Evolutionary conservation across 2,888 invertebrate genomes (phyloP), one percentile per base, ranked within the genome.

Genomic region (Eupithecia abbreviata): DNA sequence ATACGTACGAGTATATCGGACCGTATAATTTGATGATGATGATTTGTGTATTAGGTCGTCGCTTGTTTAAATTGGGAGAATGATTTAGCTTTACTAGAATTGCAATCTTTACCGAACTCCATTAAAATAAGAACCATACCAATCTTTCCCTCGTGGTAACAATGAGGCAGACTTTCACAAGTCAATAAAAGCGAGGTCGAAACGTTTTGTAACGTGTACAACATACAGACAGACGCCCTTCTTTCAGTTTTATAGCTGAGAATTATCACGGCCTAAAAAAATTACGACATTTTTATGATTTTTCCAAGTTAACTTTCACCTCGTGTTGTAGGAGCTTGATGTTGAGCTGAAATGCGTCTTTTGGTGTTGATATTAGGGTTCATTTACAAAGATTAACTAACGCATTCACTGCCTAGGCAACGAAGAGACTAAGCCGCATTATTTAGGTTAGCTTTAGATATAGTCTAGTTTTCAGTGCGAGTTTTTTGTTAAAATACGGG

Each of bases 291-390:
- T 82, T 82, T 82, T 82, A 82, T 77, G 65, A 2, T 70, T 79
- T 18, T 74, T 80, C 82, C 84, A 81, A 84, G 85, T 85, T 79
- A 87, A 89, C 84, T 88, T 87, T 82, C 82, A 86, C 88, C 87
- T 76, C 42, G 13, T 6, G 2, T 18, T 18, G n/a, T 18, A 10
- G 4, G 30, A 62, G 30, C 30, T n/a, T 30, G 43, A 45, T 10
- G 69, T 45, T 66, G 42, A 15, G 42, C 15, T 42, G 18, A 65
- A 65, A 62, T 74, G 4, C 51, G 51, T 51, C 51, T 65, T 68
- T 66, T 13, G 65, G 3, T 58, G 47, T 9, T 47, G 10, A 2
- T 47, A 47, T 30, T 30, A 30, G 30, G 30, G 30, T 45, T 45
- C 45, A 45, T 45, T 45, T 45, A 1, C 45, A 45, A 45, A 45